These are phyloP conservation scores for Nymphicus hollandicus DNA, from an alignment of 2,113 vertebrate genomes.

Conservation along the genomic window DNA sequence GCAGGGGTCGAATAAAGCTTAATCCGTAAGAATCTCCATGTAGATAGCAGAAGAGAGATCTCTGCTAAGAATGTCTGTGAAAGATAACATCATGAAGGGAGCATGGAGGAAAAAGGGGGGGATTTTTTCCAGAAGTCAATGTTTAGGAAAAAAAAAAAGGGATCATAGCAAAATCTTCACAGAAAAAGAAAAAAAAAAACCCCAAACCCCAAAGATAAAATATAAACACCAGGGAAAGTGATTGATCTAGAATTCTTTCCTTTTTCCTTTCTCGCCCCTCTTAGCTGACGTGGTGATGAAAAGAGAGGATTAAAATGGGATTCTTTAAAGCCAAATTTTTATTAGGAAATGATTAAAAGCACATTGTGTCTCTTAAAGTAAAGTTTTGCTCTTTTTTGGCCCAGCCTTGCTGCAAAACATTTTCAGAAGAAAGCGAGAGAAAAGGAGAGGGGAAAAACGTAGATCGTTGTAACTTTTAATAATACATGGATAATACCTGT, in stretches of 20 bases:
- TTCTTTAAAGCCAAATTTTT: background rate
- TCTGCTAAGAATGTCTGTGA: background rate
- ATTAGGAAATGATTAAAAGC: constrained; percentile 14
- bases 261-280: background rate
- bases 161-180: background rate
- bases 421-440: background rate
- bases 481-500: background rate
- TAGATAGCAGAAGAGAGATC: background rate
- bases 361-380: background rate
- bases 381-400: background rate
- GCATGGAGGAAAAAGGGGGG: background rate
- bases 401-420: background rate
- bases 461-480: background rate
- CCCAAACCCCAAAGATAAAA: background rate
- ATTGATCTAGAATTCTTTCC: background rate
- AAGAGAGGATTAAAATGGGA: background rate
- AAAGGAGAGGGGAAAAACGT: background rate
- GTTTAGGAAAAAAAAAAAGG: background rate
- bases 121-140: rapidly evolving
- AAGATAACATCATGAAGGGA: background rate
- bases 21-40: background rate
- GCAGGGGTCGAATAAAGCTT: background rate
- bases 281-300: background rate
- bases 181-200: background rate
- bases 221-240: background rate